These are phyloP conservation scores for Globia sparganii DNA, from an alignment of 2,888 invertebrate species.

Conservation along the genomic window DNA sequence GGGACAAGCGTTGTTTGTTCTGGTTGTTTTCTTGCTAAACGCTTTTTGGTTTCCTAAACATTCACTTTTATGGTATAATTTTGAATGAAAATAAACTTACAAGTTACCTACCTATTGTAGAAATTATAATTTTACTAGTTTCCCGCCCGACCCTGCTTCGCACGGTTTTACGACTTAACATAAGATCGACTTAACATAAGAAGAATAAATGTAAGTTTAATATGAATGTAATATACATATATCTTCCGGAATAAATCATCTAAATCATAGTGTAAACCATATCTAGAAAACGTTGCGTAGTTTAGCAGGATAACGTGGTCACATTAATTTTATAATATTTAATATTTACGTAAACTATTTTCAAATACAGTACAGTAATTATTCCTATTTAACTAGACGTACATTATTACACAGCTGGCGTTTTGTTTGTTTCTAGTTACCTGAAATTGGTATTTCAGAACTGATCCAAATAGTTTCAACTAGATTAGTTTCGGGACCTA, in stretches of 20 bases:
- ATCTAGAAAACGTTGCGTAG: not conserved
- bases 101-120: not conserved
- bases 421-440: not conserved
- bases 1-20: slow-evolving; percentile 61
- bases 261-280: not conserved
- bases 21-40: slow-evolving; percentile 42
- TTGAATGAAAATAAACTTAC: not conserved
- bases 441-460: slow-evolving; percentile 1
- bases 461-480: not conserved
- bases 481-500: slow-evolving; percentile 14
- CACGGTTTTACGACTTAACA: not conserved
- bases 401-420: not conserved
- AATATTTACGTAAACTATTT: not conserved
- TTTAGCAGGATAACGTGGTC: not conserved
- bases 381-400: not conserved
- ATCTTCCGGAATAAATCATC: not conserved
- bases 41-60: not conserved
- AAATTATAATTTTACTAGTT: not conserved
- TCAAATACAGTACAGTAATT: not conserved
- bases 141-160: fast-evolving
- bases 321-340: too few relatives aligned
- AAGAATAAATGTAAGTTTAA: not conserved
- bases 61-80: slow-evolving; percentile 9
- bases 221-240: not conserved
- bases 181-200: not conserved